These are phyloP conservation scores for Nasua narica DNA, from an alignment of 2,797 vertebrate genomes.

Conservation along the genomic window DNA sequence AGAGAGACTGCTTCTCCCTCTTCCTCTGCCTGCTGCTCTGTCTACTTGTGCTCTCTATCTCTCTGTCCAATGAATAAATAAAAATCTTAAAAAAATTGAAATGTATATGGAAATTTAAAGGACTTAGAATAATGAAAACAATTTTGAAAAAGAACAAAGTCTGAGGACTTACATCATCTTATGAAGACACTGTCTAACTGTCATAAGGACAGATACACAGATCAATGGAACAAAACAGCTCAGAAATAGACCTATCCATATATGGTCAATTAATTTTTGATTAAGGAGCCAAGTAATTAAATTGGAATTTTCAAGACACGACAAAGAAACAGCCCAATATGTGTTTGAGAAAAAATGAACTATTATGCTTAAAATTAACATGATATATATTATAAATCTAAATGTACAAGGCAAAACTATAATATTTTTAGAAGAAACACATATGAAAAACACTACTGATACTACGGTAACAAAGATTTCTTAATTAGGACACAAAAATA, in stretches of 20 bases:
- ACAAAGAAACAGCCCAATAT: neutral
- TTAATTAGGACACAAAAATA: neutral
- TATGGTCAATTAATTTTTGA: neutral
- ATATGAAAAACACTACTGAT: neutral
- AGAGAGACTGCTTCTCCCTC: too few species aligned
- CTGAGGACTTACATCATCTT: neutral
- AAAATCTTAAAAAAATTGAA: too few species aligned
- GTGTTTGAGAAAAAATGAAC: neutral
- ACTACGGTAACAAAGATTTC: neutral
- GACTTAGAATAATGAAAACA: neutral
- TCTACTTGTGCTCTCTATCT: too few species aligned
- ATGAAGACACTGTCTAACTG: neutral
- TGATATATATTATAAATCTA: neutral
- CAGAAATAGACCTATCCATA: neutral
- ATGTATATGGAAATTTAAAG: neutral
- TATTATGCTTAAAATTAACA: neutral
- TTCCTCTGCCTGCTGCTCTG: too few species aligned
- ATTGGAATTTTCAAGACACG: slow-evolving; percentile 1
- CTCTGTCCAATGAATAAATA: too few species aligned
- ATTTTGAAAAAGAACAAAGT: neutral
- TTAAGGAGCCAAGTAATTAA: slow-evolving; percentile 16
- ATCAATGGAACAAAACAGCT: neutral
- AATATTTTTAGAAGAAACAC: neutral
- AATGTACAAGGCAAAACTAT: neutral
- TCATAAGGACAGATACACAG: neutral